Percentiles rank a stretch among this genome's conserved stretches.
These are phyloP conservation scores for Patagioenas fasciata DNA, from an alignment of 2,113 vertebrate species.

Conservation along the genomic window DNA sequence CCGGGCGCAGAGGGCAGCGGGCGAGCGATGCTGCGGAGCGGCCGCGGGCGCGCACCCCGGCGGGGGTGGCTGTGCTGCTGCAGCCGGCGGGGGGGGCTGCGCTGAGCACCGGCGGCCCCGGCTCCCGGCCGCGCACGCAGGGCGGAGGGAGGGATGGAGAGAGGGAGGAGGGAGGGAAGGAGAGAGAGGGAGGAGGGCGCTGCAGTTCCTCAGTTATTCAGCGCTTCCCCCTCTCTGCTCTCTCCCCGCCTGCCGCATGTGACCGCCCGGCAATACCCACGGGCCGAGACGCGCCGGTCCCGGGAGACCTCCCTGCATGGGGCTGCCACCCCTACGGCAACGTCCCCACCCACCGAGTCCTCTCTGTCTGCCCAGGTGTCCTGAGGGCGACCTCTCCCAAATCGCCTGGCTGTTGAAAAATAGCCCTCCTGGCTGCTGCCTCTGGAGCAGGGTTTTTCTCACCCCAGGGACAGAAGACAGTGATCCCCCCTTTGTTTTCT, in stretches of 20 bases:
- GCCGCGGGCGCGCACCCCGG: not conserved
- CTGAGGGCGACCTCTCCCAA: not conserved
- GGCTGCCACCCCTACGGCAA: not conserved
- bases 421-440: not conserved
- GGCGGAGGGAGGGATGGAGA: not conserved
- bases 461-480: fast-evolving
- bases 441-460: not conserved
- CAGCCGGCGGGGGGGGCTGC: not conserved
- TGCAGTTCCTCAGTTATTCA: conserved; percentile 74
- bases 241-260: conserved; percentile 34
- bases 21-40: not conserved
- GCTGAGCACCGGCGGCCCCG: not conserved
- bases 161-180: not conserved
- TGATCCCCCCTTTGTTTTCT: not conserved
- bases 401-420: not conserved
- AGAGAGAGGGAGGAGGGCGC: conserved; percentile 6
- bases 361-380: not conserved
- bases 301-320: not conserved
- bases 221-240: conserved; percentile 1
- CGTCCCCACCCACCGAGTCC: not conserved
- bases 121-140: not conserved
- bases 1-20: not conserved
- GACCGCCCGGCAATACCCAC: not conserved
- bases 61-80: not conserved
- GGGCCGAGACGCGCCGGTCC: not conserved